These are phyloP conservation scores for Aphidius colemani DNA, from an alignment of 2,888 invertebrate species.

Conservation along the genomic window DNA sequence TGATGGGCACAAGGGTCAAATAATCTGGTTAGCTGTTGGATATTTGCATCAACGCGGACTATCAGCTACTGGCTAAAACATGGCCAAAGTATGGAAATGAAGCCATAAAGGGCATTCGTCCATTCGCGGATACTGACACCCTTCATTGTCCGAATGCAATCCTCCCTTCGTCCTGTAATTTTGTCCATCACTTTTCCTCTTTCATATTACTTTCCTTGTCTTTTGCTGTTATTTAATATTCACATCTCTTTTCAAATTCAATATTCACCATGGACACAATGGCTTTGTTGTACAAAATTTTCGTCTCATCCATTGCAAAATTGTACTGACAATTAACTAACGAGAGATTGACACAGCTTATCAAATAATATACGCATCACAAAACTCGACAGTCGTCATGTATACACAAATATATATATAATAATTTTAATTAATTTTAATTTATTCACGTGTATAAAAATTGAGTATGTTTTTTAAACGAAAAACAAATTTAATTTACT, in stretches of 20 bases:
- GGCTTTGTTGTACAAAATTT: constrained; percentile 27
- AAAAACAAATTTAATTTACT: no score
- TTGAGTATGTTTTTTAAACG: neutral
- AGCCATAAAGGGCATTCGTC: constrained; percentile 52
- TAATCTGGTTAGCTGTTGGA: constrained; percentile 55
- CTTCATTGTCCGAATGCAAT: neutral
- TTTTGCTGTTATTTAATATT: constrained; percentile 2
- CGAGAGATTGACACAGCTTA: constrained; percentile 60
- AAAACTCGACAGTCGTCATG: constrained; percentile 33
- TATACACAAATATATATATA: constrained; percentile 1
- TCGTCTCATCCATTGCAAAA: constrained; percentile 15
- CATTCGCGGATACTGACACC: constrained; percentile 45
- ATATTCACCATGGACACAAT: constrained; percentile 1
- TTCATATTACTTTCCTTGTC: constrained; percentile 2
- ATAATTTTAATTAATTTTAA: neutral
- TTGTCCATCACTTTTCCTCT: constrained; percentile 8
- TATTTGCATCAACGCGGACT: constrained; percentile 32
- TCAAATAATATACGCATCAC: constrained; percentile 54
- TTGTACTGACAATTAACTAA: constrained; percentile 55
- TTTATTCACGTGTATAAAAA: neutral
- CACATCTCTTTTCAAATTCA: constrained; percentile 3
- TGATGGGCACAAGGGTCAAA: constrained; percentile 50
- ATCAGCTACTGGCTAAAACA: constrained; percentile 31
- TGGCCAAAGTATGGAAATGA: constrained; percentile 54
- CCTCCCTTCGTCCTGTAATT: constrained; percentile 6